Percentiles rank a stretch among this genome's conserved stretches.
These are phyloP conservation scores for Pogonus chalceus DNA, from an alignment of 1,140 invertebrate genomes.

Conservation along the genomic window DNA sequence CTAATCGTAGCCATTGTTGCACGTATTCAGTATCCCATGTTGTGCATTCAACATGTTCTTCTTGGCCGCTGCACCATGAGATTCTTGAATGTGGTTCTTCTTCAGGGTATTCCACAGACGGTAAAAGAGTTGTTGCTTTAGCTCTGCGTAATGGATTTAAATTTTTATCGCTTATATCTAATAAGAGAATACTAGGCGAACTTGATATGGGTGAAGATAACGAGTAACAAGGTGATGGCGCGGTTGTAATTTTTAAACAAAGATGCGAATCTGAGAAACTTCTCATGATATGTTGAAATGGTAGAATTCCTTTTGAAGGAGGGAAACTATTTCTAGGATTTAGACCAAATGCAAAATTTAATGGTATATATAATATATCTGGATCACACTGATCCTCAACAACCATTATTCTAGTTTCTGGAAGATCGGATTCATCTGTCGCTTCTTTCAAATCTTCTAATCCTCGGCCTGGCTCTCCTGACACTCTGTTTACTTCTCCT, in stretches of 20 bases:
- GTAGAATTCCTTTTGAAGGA: constrained; percentile 51
- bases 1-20: constrained; percentile 61
- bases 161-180: constrained; percentile 40
- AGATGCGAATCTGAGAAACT: constrained; percentile 64
- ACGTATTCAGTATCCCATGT: constrained; percentile 64
- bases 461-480: constrained; percentile 39
- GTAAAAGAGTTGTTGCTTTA: constrained; percentile 31
- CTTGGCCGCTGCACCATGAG: constrained; percentile 44
- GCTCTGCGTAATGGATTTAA: constrained; percentile 36
- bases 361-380: constrained; percentile 57
- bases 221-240: constrained; percentile 40
- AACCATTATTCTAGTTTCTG: constrained; percentile 38
- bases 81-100: constrained; percentile 33
- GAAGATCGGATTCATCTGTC: constrained; percentile 52
- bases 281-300: constrained; percentile 59
- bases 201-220: constrained; percentile 45
- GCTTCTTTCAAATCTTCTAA: constrained; percentile 62
- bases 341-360: constrained; percentile 52
- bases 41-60: constrained; percentile 46
- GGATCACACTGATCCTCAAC: constrained; percentile 47
- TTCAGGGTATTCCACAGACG: constrained; percentile 21
- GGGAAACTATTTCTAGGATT: constrained; percentile 60
- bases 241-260: constrained; percentile 52
- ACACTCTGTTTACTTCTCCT: constrained; percentile 41
- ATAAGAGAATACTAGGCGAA: constrained; percentile 43